Evolutionary conservation across 1,140 invertebrate species (phyloP).

Genomic region (Pseudomyrmex pallidus): DNA sequence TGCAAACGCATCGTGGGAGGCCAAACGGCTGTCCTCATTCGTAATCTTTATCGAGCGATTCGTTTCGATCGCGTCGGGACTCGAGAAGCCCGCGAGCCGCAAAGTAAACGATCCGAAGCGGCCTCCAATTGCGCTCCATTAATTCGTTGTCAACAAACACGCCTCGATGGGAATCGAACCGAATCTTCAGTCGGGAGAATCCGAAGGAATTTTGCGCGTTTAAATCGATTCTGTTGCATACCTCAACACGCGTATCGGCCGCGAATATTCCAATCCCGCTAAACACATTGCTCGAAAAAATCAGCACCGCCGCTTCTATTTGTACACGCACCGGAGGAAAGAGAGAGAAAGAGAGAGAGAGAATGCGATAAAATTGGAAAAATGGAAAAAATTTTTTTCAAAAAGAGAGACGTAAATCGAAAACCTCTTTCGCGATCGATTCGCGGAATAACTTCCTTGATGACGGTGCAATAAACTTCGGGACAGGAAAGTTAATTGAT

Average conservation of each 20-base stretch:
- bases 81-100: conserved; percentile 1
- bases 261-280: no score
- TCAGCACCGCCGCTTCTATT: no score
- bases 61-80: conserved; percentile 15
- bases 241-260: no score
- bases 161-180: conserved; percentile 26
- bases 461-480: background rate
- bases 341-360: no score
- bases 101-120: conserved; percentile 41
- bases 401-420: no score
- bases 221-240: no score
- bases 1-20: conserved; percentile 20
- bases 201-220: no score
- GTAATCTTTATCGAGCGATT: conserved; percentile 32
- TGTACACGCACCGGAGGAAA: no score
- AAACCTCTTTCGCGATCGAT: background rate
- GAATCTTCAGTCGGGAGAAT: conserved; percentile 13
- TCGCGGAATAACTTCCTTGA: no score
- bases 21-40: background rate
- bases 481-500: conserved; percentile 6
- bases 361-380: no score
- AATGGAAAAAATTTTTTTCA: no score
- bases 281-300: no score
- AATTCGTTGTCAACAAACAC: conserved; percentile 46
- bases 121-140: conserved; percentile 30